These are phyloP conservation scores for Rhinoraja longicauda DNA, from an alignment of 2,797 vertebrate genomes.

Conservation along the genomic window DNA sequence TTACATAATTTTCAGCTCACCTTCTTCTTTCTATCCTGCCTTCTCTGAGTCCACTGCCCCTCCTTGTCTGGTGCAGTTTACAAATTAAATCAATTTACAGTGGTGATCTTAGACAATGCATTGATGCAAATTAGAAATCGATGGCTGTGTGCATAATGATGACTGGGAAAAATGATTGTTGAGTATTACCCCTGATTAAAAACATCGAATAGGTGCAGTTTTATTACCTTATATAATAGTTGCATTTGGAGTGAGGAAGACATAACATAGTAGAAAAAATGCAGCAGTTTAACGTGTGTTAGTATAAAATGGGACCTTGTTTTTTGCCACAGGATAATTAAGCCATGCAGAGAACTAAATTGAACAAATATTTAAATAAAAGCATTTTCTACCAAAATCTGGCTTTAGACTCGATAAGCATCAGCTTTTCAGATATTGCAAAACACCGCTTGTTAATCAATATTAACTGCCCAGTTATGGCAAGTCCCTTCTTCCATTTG, in stretches of 20 bases:
- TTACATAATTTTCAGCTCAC: neutral
- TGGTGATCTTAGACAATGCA: neutral
- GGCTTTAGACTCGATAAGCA: neutral
- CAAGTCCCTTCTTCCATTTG: neutral
- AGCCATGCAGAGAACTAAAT: neutral
- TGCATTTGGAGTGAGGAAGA: neutral
- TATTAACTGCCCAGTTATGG: neutral
- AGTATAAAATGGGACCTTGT: neutral
- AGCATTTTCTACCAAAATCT: neutral
- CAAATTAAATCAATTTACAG: neutral
- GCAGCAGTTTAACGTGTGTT: neutral
- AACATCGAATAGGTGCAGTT: no score
- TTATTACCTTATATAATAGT: neutral
- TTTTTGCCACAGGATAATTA: neutral
- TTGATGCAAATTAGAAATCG: neutral
- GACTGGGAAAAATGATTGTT: no score
- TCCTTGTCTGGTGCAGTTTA: neutral
- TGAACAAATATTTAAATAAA: neutral
- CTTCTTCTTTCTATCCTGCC: neutral
- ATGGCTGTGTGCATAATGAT: no score
- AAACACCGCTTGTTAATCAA: neutral
- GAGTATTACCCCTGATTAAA: no score
- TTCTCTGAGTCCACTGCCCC: neutral
- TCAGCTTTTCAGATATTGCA: neutral
- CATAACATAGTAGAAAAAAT: neutral